Percentiles rank a stretch among this genome's conserved stretches.
Evolutionary conservation across 2,113 vertebrate species (phyloP).

Genomic region (Tricholaema leucomelas): DNA sequence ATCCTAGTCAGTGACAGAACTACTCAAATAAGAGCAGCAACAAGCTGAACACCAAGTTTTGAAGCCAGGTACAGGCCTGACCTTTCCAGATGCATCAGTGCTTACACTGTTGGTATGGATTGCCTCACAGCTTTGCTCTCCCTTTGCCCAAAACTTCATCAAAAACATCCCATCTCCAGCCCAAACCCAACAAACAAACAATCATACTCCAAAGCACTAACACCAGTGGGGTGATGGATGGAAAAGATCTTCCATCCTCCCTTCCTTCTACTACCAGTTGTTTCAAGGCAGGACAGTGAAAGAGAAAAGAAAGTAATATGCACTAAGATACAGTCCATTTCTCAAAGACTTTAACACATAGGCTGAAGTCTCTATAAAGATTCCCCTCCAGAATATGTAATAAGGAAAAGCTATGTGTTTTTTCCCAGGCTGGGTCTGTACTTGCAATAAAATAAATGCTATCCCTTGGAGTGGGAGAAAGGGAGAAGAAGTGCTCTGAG

Average conservation of each 20-base stretch:
- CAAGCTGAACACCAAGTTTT: accelerated
- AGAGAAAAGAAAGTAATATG: background rate
- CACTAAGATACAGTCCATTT: background rate
- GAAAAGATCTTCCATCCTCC: background rate
- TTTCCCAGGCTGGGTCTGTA: background rate
- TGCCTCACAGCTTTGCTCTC: background rate
- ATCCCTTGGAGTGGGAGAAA: background rate
- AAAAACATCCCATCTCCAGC: background rate
- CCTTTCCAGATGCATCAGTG: background rate
- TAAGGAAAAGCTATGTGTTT: background rate
- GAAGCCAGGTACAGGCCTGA: background rate
- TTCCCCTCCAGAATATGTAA: background rate
- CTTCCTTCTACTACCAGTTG: background rate
- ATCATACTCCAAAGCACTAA: background rate
- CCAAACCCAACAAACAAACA: background rate
- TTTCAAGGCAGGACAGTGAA: background rate
- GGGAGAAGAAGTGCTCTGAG: background rate
- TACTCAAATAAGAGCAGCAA: background rate
- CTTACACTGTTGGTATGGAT: background rate
- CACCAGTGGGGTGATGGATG: background rate
- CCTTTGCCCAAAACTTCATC: background rate
- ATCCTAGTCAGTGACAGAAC: background rate
- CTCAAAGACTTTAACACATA: background rate
- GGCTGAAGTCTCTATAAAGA: background rate
- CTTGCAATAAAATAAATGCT: slow-evolving; percentile 2